Percentiles rank a stretch among this genome's conserved stretches.
Conservation (phyloP, 2,113 vertebrate genomes). For the Hypomesus transpacificus region DNA sequence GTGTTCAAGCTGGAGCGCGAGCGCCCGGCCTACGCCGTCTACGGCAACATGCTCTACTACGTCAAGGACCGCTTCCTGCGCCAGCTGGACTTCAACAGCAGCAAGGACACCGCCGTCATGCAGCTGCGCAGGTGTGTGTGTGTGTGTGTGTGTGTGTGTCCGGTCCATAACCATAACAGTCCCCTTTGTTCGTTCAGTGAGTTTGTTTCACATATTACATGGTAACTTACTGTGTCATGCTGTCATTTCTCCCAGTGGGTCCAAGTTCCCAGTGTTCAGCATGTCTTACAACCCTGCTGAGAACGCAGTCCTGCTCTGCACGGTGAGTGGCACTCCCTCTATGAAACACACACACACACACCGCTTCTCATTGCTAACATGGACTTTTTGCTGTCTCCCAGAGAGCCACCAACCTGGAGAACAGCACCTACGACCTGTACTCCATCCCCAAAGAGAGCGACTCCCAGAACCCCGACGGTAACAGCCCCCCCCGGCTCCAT, state of each 20-base stretch:
- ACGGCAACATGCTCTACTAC: conserved; percentile 88
- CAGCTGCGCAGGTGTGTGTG: conserved; percentile 84
- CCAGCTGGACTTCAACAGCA: conserved; percentile 94
- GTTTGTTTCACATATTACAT: background rate
- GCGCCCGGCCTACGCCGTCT: conserved; percentile 89
- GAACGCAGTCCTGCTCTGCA: conserved; percentile 92
- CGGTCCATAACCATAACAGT: too few relatives aligned
- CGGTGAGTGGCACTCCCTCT: conserved; percentile 68
- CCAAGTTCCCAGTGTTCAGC: conserved; percentile 96
- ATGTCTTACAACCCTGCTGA: conserved; percentile 98
- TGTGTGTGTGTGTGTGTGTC: conserved; percentile 35
- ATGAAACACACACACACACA: background rate
- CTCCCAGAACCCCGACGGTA: conserved; percentile 96
- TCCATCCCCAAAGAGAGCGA: conserved; percentile 94
- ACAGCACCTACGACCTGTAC: conserved; percentile 96
- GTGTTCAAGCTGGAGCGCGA: conserved; percentile 96
- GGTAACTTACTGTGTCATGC: background rate
- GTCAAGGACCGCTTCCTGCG: conserved; percentile 94
- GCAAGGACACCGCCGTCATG: conserved; percentile 94
- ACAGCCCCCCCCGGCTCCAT: background rate
- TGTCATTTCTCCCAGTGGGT: conserved; percentile 72
- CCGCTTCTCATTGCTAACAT: conserved; percentile 5
- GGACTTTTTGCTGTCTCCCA: conserved; percentile 45
- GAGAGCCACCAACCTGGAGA: conserved; percentile 96
- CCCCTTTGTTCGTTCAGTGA: too few relatives aligned